Percentiles rank a stretch among this genome's conserved stretches.
Conservation (phyloP, 2,113 vertebrate genomes). For the Steatornis caripensis region DNA sequence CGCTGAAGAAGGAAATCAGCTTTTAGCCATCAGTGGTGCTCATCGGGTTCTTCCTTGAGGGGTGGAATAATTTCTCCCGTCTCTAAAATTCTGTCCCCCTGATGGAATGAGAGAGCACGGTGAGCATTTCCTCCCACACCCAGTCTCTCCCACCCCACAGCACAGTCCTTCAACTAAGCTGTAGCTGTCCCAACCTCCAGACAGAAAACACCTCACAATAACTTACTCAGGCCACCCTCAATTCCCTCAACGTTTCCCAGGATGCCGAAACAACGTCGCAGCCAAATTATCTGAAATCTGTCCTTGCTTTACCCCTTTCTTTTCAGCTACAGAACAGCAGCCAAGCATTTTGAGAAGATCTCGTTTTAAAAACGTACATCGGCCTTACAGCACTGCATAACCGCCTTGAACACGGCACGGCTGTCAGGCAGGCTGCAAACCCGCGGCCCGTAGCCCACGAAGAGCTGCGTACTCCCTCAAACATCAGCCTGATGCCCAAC, state of each 20-base stretch:
- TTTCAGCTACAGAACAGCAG: neutral
- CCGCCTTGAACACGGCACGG: neutral
- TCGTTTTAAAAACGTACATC: neutral
- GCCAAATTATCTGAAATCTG: neutral
- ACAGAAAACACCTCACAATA: neutral
- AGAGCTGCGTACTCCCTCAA: neutral
- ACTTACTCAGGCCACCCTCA: neutral
- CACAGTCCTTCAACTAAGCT: neutral
- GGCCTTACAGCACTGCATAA: neutral
- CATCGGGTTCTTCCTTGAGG: neutral
- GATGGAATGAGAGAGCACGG: neutral
- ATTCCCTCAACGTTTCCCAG: neutral
- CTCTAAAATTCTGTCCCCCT: slow-evolving; percentile 61
- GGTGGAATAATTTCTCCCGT: slow-evolving; percentile 43
- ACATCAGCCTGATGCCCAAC: neutral
- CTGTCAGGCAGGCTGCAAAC: neutral
- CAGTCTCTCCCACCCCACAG: neutral
- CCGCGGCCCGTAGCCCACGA: rapidly evolving
- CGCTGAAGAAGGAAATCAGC: neutral
- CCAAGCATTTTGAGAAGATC: neutral
- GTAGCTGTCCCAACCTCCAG: neutral
- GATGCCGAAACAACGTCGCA: neutral
- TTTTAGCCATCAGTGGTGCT: slow-evolving; percentile 23
- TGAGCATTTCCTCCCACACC: neutral
- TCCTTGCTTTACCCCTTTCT: neutral